Conservation (phyloP, 2,888 invertebrate species). For the Trichogramma evanescens region DNA sequence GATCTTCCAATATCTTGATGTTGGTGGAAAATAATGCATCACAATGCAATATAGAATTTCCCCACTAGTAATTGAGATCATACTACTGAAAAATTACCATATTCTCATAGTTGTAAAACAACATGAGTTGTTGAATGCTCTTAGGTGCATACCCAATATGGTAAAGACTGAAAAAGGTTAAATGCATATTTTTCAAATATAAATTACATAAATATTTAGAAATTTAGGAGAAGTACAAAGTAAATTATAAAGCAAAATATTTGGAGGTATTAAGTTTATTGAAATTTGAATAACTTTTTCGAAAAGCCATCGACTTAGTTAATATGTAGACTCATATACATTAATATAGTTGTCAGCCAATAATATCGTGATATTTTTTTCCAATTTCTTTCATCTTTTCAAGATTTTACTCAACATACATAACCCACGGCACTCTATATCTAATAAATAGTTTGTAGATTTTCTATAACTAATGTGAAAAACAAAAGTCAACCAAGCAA, state of each 20-base stretch:
- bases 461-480: background rate
- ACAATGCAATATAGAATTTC: too few relatives aligned
- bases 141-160: too few relatives aligned
- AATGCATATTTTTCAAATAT: too few relatives aligned
- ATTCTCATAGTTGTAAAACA: too few relatives aligned
- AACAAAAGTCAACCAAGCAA: background rate
- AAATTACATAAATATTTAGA: constrained; percentile 1
- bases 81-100: too few relatives aligned
- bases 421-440: background rate
- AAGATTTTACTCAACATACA: too few relatives aligned
- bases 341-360: background rate
- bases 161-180: too few relatives aligned
- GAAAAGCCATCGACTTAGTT: constrained; percentile 42
- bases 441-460: background rate
- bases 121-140: too few relatives aligned
- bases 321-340: constrained; percentile 40
- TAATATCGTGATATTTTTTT: constrained; percentile 5
- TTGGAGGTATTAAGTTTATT: constrained; percentile 49
- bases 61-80: too few relatives aligned
- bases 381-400: background rate
- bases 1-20: too few relatives aligned
- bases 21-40: too few relatives aligned
- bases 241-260: background rate
- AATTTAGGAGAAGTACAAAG: background rate
- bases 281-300: constrained; percentile 42